A percentile compares a stretch with the other conserved stretches of the same genome.
These are phyloP conservation scores for Tyrophagus putrescentiae DNA, from an alignment of 1,140 invertebrate genomes.

Conservation along the genomic window DNA sequence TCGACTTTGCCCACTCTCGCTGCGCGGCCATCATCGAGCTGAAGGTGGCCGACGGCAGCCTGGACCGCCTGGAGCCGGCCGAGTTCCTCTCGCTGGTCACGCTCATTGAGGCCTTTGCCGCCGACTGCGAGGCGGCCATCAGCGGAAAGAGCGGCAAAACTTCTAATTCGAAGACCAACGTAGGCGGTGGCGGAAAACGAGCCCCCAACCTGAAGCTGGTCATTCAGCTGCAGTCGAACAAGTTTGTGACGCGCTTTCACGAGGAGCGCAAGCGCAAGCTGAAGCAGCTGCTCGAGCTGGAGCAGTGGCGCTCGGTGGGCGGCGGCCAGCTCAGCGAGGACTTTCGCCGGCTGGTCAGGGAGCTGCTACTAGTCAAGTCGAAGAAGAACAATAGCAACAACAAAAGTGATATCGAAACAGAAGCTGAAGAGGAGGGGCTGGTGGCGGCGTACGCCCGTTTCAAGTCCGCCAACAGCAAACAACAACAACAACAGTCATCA, in stretches of 20 bases:
- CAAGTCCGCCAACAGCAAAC: too few species aligned
- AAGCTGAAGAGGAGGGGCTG: neutral
- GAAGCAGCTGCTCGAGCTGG: conserved; percentile 64
- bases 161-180: too few species aligned
- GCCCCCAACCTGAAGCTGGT: conserved; percentile 63
- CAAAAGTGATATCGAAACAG: neutral
- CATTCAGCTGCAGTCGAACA: conserved; percentile 66
- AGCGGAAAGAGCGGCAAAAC: too few species aligned
- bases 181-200: conserved; percentile 58
- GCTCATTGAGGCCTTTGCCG: conserved; percentile 61
- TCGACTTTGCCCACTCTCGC: conserved; percentile 78
- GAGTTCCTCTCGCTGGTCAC: conserved; percentile 62
- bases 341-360: conserved; percentile 67
- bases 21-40: conserved; percentile 67
- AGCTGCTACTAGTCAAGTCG: neutral
- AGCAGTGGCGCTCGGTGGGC: conserved; percentile 85
- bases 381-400: neutral
- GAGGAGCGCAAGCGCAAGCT: conserved; percentile 70
- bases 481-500: neutral
- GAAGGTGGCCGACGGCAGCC: conserved; percentile 40
- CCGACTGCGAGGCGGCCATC: conserved; percentile 54
- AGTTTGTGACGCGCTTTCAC: conserved; percentile 81
- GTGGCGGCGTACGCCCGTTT: neutral
- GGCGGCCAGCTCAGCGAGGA: conserved; percentile 63
- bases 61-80: conserved; percentile 42